Base-by-base conservation (phyloP, 30 jellyfish, hydroid and myxozoan species). In the Pelagia noctiluca region DNA sequence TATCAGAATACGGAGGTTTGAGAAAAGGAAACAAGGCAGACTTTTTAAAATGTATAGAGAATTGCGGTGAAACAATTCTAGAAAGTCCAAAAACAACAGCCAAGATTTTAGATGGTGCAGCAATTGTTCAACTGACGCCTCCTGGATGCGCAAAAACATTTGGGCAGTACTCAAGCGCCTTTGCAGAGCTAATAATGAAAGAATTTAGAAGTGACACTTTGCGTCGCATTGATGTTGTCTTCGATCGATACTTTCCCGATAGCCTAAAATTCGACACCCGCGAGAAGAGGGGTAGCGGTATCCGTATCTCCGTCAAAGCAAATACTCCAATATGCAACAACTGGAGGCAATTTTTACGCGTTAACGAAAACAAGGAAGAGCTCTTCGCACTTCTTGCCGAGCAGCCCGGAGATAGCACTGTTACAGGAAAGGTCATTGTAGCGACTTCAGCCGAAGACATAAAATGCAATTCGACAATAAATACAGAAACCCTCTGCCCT, bases 311-410 rank as follows among this genome's bases (percentile, higher is more conserved):
- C 13, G 84, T 75, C 13, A 28, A 35, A 48, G 28, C 65, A 50
- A 71, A 25, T 29, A 75, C 87, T 22, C 84, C 62, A 52, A 48
- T 75, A 7, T 52, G 13, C 60, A 75, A 75, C n/a, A 35, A 75
- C 54, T 75, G 22, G 35, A 50, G 32, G 83, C 32, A 50, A 26
- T 75, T 75, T 35, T 24, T 75, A 30, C 19, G 87, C 3, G 63
- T 30, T 12, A 71, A 50, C 10, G 36, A 23, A 50, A 75, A 75
- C 85, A 75, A 75, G 32, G 28, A 28, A 22, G 82, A 50, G 24
- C 87, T 75, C 42, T 75, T 75, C 85, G 10, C 21, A 53, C 65
- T 75, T 72, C 83, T 75, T 10, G 87, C 87, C 8, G 34, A 50
- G 16, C 75, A 22, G 18, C 54, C 23, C 30, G 54, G 16, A 32